Conservation (phyloP, 2,797 vertebrate genomes). For the Mus spretus region DNA sequence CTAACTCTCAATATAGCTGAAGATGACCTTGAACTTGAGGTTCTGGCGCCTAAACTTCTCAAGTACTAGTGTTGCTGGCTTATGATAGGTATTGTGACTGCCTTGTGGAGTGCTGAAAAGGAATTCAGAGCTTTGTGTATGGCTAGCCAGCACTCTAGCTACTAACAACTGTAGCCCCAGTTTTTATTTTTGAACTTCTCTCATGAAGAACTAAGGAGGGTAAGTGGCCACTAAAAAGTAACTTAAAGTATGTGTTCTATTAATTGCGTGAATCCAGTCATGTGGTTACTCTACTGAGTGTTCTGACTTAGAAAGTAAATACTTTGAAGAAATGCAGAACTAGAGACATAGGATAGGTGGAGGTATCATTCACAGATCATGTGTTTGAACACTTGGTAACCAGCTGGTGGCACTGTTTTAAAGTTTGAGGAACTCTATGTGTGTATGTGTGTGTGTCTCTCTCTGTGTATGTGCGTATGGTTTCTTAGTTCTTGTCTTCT, state of each 20-base stretch:
- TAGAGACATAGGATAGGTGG: not conserved
- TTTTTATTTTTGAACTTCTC: not conserved
- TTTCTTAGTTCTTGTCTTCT: not conserved
- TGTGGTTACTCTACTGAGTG: not conserved
- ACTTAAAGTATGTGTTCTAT: not conserved
- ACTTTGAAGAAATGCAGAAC: not conserved
- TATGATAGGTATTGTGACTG: not conserved
- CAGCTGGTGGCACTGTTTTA: constrained; percentile 6
- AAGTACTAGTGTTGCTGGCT: not conserved
- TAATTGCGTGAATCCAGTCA: not conserved
- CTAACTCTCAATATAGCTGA: not conserved
- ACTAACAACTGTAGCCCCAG: not conserved
- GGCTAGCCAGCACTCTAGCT: not conserved
- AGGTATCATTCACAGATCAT: not conserved
- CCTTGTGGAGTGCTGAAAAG: not conserved
- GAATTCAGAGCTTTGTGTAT: not conserved
- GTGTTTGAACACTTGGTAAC: not conserved
- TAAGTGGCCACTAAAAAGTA: not conserved
- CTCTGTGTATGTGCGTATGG: not conserved
- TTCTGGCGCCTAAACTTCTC: not conserved
- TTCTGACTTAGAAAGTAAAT: not conserved
- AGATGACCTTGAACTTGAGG: not conserved
- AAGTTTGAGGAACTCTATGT: not conserved
- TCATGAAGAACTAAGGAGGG: not conserved
- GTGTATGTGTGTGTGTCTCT: not conserved